Evolutionary conservation across 2,797 vertebrate genomes (phyloP).

Genomic region (Morelia viridis): DNA sequence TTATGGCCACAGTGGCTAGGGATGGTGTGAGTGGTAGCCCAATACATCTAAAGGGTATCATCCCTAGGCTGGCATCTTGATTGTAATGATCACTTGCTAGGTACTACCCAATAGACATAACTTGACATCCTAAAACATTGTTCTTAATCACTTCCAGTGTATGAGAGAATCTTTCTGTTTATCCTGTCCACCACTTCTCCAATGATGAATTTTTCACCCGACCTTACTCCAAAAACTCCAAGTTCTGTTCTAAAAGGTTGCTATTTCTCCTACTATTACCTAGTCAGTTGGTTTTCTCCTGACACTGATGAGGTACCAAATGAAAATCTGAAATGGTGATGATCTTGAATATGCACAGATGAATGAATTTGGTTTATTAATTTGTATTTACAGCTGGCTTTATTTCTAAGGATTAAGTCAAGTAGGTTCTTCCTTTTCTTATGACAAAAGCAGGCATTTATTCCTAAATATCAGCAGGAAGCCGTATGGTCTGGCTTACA

Average conservation of each 20-base stretch:
- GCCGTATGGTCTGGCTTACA: not conserved
- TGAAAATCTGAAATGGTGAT: conserved; percentile 44
- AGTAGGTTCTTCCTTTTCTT: not conserved
- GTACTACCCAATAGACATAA: not conserved
- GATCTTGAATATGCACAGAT: conserved; percentile 49
- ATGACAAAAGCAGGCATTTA: not conserved
- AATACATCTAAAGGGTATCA: not conserved
- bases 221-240: not conserved
- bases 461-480: not conserved
- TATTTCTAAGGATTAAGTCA: not conserved
- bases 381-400: not conserved
- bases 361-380: not conserved
- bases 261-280: conserved; percentile 12
- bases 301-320: conserved; percentile 43
- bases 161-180: conserved; percentile 6
- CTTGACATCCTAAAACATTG: not conserved
- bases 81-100: not conserved
- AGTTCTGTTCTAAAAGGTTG: not conserved
- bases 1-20: not conserved
- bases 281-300: conserved; percentile 52
- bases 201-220: not conserved
- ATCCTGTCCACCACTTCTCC: conserved; percentile 1
- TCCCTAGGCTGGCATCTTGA: not conserved
- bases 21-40: not conserved
- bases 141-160: not conserved